These are phyloP conservation scores for Theocolax elegans DNA, from an alignment of 1,140 invertebrate species.

Conservation along the genomic window DNA sequence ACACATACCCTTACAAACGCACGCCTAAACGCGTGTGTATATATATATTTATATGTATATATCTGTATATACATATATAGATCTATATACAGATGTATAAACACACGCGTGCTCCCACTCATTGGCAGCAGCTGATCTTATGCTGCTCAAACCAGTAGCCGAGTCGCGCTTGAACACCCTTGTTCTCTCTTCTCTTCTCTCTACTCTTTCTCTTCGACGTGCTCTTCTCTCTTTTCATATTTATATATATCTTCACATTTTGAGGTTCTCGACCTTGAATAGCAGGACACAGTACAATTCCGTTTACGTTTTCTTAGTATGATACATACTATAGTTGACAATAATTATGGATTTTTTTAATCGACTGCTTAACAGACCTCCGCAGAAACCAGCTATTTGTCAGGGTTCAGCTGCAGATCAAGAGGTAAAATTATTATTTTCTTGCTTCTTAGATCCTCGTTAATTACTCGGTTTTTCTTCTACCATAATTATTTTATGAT, in stretches of 20 bases:
- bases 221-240: neutral
- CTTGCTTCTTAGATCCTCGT: no score
- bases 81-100: no score
- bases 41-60: no score
- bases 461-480: neutral
- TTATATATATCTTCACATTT: neutral
- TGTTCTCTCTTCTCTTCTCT: neutral
- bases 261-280: no score
- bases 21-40: no score
- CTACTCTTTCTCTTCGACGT: neutral
- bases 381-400: conserved; percentile 9
- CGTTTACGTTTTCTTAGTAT: no score
- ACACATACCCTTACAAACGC: no score
- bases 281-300: no score
- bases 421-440: neutral
- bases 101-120: no score
- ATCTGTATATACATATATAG: no score
- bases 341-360: conserved; percentile 29
- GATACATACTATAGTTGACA: no score
- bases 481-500: neutral
- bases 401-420: neutral
- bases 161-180: neutral
- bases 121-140: conserved; percentile 20
- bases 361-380: conserved; percentile 17
- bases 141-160: neutral